These are phyloP conservation scores for Pangasius larnaudii DNA, from an alignment of 2,797 vertebrate genomes.

Conservation along the genomic window DNA sequence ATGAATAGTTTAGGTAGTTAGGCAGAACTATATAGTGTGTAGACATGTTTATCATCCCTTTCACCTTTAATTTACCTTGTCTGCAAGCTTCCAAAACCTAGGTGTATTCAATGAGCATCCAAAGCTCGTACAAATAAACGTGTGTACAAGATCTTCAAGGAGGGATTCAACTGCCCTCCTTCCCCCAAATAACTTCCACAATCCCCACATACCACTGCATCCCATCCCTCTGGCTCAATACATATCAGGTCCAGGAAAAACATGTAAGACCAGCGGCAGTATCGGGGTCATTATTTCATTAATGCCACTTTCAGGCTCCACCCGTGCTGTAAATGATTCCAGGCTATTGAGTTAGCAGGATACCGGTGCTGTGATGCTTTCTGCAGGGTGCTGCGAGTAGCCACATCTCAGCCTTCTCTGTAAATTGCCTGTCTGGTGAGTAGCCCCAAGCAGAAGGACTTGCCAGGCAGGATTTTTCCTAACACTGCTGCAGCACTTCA, in stretches of 20 bases:
- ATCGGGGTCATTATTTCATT: slow-evolving; percentile 47
- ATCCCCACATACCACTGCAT: slow-evolving; percentile 34
- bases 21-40: neutral
- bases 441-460: slow-evolving; percentile 43
- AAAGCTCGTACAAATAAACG: neutral
- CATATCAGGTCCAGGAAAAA: slow-evolving; percentile 37
- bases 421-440: slow-evolving; percentile 52
- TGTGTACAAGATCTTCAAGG: neutral
- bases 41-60: neutral
- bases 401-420: slow-evolving; percentile 49
- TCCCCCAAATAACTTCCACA: neutral
- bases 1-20: neutral
- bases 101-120: neutral
- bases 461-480: slow-evolving; percentile 49
- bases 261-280: slow-evolving; percentile 30
- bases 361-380: slow-evolving; percentile 48
- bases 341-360: slow-evolving; percentile 35
- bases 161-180: neutral
- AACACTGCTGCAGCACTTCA: slow-evolving; percentile 29
- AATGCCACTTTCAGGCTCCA: slow-evolving; percentile 35
- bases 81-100: slow-evolving; percentile 1
- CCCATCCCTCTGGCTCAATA: slow-evolving; percentile 45
- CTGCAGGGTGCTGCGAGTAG: slow-evolving; percentile 26
- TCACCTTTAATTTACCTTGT: neutral
- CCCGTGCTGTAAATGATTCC: slow-evolving; percentile 34